Base-by-base conservation (phyloP, 1,140 invertebrate species). In the Diabrotica virgifera region DNA sequence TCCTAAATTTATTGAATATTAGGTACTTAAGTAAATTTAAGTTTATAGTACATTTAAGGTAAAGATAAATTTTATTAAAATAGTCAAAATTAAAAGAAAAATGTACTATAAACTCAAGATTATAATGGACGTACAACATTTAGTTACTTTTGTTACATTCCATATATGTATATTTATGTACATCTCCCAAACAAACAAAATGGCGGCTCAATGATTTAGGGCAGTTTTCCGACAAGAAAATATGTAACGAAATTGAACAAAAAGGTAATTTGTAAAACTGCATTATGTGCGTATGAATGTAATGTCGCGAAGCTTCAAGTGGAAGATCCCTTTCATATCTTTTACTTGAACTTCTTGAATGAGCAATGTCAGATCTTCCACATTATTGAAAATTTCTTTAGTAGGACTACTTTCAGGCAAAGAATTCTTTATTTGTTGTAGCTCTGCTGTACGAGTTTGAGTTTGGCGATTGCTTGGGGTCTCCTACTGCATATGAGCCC, bases 401-500 rank as follows among this genome's bases (percentile, higher is more conserved):
- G 65, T 54, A 73, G 71, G 71, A 79, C 76, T 75, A 76, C 57
- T 86, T 85, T 94, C 90, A 97, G 86, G 94, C 94, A 81, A 95
- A 97, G 82, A 96, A 96, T 78, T 97, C 94, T 74, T 93, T 89
- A 80, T 94, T 94, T 77, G 92, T 92, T 77, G 92, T 92, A 66
- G 89, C 89, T 80, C 94, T 93, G 70, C 90, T 90, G 83, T 96
- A 96, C 65, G 94, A 90, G 74, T 94, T 94, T 64, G 89, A 88
- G 55, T 92, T 93, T 52, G 94, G 93, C 69, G 93, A 94, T 79
- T 94, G 86, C 81, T 96, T 96, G 12, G 95, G 95, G 82, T 99
- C 97, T 77, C 99, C 97, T 65, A 99, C 84, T 6, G 96, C 92
- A 79, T 99, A 99, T 67, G 95, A 97, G 11, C 97, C 97, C 81